Conservation (phyloP, 2,888 invertebrate species). For the Charanyca ferruginea region DNA sequence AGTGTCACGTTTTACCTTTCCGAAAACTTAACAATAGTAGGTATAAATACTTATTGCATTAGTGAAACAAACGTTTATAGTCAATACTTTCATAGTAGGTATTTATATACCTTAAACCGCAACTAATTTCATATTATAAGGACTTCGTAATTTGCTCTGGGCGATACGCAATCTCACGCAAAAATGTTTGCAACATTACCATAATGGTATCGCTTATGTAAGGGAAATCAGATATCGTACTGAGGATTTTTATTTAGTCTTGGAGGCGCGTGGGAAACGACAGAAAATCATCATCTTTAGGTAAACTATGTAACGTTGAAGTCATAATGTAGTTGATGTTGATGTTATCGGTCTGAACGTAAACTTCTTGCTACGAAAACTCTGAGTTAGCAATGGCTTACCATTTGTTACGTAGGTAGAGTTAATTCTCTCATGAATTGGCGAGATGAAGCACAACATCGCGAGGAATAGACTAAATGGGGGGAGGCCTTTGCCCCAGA, state of each 20-base stretch:
- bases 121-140: slow-evolving; percentile 54
- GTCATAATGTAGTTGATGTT: neutral
- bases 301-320: slow-evolving; percentile 57
- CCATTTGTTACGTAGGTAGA: too few relatives aligned
- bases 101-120: neutral
- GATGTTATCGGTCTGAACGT: too few relatives aligned
- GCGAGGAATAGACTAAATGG: too few relatives aligned
- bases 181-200: slow-evolving; percentile 53
- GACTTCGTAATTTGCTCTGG: slow-evolving; percentile 45
- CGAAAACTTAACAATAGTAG: slow-evolving; percentile 3
- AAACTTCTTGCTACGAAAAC: too few relatives aligned
- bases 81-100: slow-evolving; percentile 3
- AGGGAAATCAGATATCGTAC: slow-evolving; percentile 73
- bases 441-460: too few relatives aligned
- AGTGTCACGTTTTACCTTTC: slow-evolving; percentile 30
- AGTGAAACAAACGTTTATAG: neutral
- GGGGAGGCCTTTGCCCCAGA: too few relatives aligned
- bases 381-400: too few relatives aligned
- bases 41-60: neutral
- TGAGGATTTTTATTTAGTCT: slow-evolving; percentile 60
- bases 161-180: slow-evolving; percentile 60
- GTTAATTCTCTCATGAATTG: too few relatives aligned
- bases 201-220: slow-evolving; percentile 70
- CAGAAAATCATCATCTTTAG: slow-evolving; percentile 71
- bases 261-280: slow-evolving; percentile 81